A percentile compares a stretch with the other conserved stretches of the same genome.
Evolutionary conservation across 2,888 invertebrate genomes (phyloP).

Genomic region (Mesopsocus fuscifrons): DNA sequence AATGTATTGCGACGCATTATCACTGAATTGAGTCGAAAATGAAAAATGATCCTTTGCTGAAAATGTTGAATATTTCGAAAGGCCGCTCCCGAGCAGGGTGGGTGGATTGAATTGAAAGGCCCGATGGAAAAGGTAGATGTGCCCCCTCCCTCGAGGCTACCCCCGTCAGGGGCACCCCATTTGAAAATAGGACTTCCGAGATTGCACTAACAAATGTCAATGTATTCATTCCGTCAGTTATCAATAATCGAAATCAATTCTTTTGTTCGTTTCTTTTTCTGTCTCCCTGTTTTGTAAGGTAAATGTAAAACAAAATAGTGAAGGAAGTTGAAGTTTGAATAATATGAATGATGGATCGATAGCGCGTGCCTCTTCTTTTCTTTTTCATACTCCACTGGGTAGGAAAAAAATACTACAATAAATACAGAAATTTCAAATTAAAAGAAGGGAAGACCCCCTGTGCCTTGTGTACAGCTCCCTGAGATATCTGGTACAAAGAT

Average conservation of each 20-base stretch:
- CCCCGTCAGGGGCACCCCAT: not conserved
- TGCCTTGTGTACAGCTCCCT: too few species aligned
- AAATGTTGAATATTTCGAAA: too few species aligned
- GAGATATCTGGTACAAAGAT: too few species aligned
- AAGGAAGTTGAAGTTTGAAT: not conserved
- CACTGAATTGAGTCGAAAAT: slow-evolving; percentile 6
- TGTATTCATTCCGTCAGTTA: slow-evolving; percentile 2
- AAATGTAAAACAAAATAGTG: too few species aligned
- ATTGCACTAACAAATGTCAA: slow-evolving; percentile 1
- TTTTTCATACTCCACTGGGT: too few species aligned
- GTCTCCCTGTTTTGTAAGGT: not conserved
- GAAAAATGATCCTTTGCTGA: slow-evolving; percentile 7
- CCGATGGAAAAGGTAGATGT: too few species aligned
- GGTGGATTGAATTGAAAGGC: too few species aligned
- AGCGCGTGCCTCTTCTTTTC: not conserved
- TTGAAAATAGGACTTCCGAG: too few species aligned
- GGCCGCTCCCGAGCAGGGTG: too few species aligned
- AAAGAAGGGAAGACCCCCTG: too few species aligned
- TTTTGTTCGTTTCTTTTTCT: slow-evolving; percentile 4
- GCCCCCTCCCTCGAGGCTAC: not conserved
- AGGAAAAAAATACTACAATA: too few species aligned
- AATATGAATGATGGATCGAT: not conserved
- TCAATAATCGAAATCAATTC: slow-evolving; percentile 2
- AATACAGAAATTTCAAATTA: too few species aligned
- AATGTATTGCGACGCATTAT: slow-evolving; percentile 4